Percentiles rank a stretch among this genome's conserved stretches.
Conservation (phyloP, 2,888 invertebrate genomes). For the Lamellibrachia columna region DNA sequence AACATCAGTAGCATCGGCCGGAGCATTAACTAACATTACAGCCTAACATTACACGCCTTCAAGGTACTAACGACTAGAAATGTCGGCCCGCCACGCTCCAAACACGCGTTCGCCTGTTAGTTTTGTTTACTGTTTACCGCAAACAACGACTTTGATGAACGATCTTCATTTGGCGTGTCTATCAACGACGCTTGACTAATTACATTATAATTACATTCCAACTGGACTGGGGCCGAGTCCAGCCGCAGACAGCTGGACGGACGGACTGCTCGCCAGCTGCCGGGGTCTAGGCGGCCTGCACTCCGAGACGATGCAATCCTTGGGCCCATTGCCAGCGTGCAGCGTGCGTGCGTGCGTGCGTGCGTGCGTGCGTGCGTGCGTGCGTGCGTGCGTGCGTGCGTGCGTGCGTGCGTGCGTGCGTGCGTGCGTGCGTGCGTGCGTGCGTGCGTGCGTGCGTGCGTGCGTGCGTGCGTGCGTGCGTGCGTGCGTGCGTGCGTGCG, state of each 20-base stretch:
- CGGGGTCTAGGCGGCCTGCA: neutral
- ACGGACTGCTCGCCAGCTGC: neutral
- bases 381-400: neutral
- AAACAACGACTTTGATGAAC: conserved; percentile 16
- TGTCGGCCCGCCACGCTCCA: neutral
- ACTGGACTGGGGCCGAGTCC: neutral
- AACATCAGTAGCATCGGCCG: neutral
- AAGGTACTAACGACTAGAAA: too few relatives aligned
- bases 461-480: neutral
- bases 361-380: neutral
- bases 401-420: neutral
- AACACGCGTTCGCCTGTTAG: neutral
- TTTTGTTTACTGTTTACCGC: conserved; percentile 4
- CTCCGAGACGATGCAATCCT: neutral
- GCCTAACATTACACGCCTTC: neutral
- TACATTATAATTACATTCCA: conserved; percentile 16
- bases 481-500: neutral
- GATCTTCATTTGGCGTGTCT: neutral
- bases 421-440: neutral
- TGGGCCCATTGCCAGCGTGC: neutral
- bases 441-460: neutral
- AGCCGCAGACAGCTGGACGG: neutral
- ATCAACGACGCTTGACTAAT: neutral
- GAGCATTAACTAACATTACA: neutral
- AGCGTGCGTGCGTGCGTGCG: neutral